Percentiles rank a stretch among this genome's conserved stretches.
Conservation (phyloP, 1,140 invertebrate species). For the Cephus cinctus region DNA sequence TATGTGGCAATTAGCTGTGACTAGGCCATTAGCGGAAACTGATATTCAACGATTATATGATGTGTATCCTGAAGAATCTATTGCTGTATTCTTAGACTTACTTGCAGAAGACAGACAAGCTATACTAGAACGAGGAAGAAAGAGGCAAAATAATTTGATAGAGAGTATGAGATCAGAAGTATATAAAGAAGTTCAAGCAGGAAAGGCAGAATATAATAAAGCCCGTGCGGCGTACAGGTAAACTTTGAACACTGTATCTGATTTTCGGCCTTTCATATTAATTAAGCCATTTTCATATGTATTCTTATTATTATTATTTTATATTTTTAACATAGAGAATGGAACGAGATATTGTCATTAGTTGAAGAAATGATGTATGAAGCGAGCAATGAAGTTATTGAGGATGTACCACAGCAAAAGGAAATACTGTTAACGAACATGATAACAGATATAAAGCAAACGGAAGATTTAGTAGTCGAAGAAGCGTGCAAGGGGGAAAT, state of each 20-base stretch:
- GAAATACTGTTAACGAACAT: conserved; percentile 18
- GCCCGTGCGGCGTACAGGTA: conserved; percentile 21
- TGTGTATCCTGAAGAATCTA: conserved; percentile 17
- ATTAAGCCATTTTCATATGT: too few relatives aligned
- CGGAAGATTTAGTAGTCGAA: conserved; percentile 16
- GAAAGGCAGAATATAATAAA: conserved; percentile 20
- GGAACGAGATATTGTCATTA: conserved; percentile 23
- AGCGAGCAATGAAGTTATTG: conserved; percentile 8
- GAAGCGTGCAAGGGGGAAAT: conserved; percentile 17
- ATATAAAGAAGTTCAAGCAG: conserved; percentile 17
- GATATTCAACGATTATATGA: conserved; percentile 13
- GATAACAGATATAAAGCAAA: conserved; percentile 22
- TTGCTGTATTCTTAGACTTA: conserved; percentile 17
- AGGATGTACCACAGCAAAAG: conserved; percentile 6
- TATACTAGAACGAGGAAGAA: conserved; percentile 17
- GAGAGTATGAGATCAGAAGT: conserved; percentile 19
- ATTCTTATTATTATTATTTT: neutral
- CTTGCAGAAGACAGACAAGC: conserved; percentile 17
- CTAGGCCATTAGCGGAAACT: conserved; percentile 16
- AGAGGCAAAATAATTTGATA: conserved; percentile 15
- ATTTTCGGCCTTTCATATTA: too few relatives aligned
- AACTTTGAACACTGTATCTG: neutral
- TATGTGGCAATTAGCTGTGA: conserved; percentile 24
- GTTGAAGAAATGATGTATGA: conserved; percentile 22
- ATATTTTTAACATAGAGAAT: conserved; percentile 15